Evolutionary conservation across 2,888 invertebrate species (phyloP).

Genomic region (Sepiola atlantica): DNA sequence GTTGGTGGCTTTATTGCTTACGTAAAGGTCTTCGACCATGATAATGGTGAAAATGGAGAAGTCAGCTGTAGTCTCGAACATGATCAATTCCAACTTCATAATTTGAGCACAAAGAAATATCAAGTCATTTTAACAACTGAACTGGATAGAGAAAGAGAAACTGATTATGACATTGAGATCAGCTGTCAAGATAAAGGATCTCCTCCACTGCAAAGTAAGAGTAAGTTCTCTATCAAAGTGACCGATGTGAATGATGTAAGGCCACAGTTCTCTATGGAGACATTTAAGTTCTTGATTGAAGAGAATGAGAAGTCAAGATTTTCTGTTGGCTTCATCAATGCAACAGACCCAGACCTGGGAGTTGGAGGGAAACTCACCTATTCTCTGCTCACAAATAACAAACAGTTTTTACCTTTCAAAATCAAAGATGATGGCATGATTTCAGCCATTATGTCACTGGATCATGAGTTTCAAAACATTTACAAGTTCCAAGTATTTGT

Average conservation of each 20-base stretch:
- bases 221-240: background rate
- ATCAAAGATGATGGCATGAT: constrained; percentile 32
- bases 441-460: background rate
- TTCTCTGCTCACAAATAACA: background rate
- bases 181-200: constrained; percentile 32
- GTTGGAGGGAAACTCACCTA: background rate
- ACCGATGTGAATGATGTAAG: background rate
- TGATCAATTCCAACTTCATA: background rate
- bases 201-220: constrained; percentile 20
- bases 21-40: background rate
- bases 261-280: background rate
- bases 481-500: background rate
- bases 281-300: background rate
- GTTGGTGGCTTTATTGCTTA: background rate
- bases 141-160: background rate
- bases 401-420: constrained; percentile 8
- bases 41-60: background rate
- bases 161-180: background rate
- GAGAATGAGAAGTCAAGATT: background rate
- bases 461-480: constrained; percentile 32
- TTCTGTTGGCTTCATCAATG: constrained; percentile 6
- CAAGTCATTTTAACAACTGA: background rate
- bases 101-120: background rate
- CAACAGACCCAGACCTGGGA: background rate
- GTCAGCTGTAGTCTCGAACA: background rate